Evolutionary conservation across 1,140 invertebrate genomes (phyloP).

Genomic region (Formica selysi): DNA sequence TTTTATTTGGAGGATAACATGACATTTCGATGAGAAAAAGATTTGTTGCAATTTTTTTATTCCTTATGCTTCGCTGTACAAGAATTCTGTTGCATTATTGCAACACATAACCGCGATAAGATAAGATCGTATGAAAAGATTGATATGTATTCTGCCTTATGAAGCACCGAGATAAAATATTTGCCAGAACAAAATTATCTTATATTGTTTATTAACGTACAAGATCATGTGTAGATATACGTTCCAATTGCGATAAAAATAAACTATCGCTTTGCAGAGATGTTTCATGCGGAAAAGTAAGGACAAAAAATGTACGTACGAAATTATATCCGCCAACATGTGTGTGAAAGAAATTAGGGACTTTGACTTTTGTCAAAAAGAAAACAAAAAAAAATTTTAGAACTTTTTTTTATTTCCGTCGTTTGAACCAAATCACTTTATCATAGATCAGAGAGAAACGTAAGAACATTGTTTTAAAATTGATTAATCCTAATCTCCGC

Average conservation of each 20-base stretch:
- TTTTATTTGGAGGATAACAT: neutral
- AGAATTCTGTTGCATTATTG: neutral
- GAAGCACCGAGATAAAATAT: neutral
- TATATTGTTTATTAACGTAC: neutral
- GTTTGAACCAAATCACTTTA: neutral
- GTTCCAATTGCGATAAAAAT: neutral
- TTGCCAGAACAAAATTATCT: neutral
- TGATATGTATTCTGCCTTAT: neutral
- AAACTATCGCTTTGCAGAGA: neutral
- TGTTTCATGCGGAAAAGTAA: too few relatives aligned
- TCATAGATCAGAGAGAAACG: neutral
- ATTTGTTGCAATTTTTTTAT: neutral
- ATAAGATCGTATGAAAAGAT: conserved; percentile 29
- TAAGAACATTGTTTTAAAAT: too few relatives aligned
- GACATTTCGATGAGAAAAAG: neutral
- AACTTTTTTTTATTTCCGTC: neutral
- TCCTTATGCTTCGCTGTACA: neutral
- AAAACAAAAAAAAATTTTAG: neutral
- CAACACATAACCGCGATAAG: conserved; percentile 15
- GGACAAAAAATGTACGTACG: neutral
- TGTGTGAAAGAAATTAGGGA: neutral
- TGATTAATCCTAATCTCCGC: neutral
- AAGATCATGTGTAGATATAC: neutral
- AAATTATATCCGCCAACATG: neutral
- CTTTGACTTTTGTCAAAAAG: neutral